phyloP scores from a whole-genome alignment of 2,888 invertebrate genomes.

The Epirrhoe alternata region DNA sequence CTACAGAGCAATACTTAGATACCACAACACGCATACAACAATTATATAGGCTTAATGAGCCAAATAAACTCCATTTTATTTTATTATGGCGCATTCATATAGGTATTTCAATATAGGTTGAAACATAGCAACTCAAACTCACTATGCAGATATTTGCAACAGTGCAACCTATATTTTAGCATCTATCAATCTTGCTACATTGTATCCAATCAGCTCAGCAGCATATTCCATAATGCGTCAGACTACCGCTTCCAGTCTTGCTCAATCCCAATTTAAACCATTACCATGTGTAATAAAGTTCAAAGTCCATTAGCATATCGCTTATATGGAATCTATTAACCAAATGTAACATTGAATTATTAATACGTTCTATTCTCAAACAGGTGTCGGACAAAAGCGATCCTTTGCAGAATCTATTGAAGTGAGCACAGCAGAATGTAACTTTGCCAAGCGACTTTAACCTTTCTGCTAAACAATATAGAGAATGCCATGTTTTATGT shows the following conservation, averaged over 20 bases:
- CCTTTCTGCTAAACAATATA: conserved; percentile 46
- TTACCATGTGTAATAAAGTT: neutral
- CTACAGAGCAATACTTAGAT: no score
- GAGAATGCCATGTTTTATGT: conserved; percentile 31
- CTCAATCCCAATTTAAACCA: neutral
- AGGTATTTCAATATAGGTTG: no score
- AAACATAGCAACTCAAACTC: no score
- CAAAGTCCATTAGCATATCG: conserved; percentile 3
- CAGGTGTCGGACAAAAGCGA: conserved; percentile 46
- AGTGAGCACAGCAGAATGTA: conserved; percentile 45
- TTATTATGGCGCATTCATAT: no score
- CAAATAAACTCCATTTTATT: no score
- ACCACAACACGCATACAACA: no score
- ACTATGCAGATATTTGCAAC: neutral
- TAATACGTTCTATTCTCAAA: conserved; percentile 54
- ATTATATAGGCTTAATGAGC: no score
- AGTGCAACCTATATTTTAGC: neutral
- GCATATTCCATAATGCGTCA: neutral
- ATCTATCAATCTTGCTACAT: neutral
- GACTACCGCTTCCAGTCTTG: neutral
- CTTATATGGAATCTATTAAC: conserved; percentile 22
- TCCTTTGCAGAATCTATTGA: conserved; percentile 51
- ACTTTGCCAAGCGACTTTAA: conserved; percentile 51
- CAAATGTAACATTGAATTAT: conserved; percentile 59
- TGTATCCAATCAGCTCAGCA: neutral